phyloP scores from a whole-genome alignment of 2,888 invertebrate genomes.

The Cephus sareptanus region DNA sequence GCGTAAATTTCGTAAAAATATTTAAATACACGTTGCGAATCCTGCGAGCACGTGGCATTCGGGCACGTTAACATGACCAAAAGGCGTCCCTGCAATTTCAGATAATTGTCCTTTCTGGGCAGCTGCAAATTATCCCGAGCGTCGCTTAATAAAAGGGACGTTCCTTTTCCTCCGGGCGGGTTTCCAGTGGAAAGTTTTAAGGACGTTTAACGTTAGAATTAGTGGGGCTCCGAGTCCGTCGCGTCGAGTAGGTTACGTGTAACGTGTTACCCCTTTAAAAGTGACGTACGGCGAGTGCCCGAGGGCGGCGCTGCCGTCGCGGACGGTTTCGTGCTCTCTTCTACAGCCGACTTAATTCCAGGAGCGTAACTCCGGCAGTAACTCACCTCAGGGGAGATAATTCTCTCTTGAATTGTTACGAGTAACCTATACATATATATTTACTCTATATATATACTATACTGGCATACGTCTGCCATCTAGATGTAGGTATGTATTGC shows the following conservation, averaged over 20 bases:
- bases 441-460: background rate
- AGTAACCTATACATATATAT: background rate
- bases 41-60: no score
- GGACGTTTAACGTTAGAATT: background rate
- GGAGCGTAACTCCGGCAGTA: conserved; percentile 14
- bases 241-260: background rate
- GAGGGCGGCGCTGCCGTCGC: conserved; percentile 2
- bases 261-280: conserved; percentile 10
- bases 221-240: background rate
- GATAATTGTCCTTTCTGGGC: background rate
- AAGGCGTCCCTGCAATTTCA: no score
- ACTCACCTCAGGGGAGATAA: conserved; percentile 8
- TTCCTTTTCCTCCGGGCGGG: conserved; percentile 4
- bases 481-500: no score
- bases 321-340: conserved; percentile 6
- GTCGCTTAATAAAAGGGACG: conserved; percentile 12
- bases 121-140: conserved; percentile 9
- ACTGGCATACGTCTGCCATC: no score
- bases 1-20: no score
- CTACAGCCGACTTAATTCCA: conserved; percentile 14
- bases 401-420: conserved; percentile 4
- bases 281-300: conserved; percentile 5
- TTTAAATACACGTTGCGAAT: no score
- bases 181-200: background rate
- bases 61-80: no score